Evolutionary conservation across 2,113 vertebrate genomes (phyloP), one percentile per base, ranked within the genome.

Genomic region (Malurus melanocephalus): DNA sequence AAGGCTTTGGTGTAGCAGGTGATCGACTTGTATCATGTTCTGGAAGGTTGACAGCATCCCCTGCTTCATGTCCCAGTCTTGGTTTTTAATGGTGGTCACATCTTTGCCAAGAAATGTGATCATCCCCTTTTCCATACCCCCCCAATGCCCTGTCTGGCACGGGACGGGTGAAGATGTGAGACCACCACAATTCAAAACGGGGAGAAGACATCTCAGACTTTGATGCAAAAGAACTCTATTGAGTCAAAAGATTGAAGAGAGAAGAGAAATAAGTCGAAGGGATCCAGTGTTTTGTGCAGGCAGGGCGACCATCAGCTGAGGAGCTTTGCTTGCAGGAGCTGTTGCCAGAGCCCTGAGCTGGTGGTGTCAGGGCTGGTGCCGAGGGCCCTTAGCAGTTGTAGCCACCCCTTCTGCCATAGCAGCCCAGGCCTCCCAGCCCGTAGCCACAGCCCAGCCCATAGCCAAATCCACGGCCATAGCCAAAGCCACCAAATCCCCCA

Each of bases 251-350:
- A 46, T 16, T 32, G 11, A 79, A n/a, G 27, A 80, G 22, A 7
- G 2, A 22, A 1, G 6, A n/a, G 18, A n/a, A 80, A 67, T 5
- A n/a, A 7, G 1, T 4, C 5, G 52, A 57, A 57, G 18, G 33
- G 13, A 59, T 42, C 14, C 2, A 18, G 11, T 6, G 22, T 8
- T 11, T 40, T 7, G 8, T 1, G 1, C 17, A 48, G 40, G 4
- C 4, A 48, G 11, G 16, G 13, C 0, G 0, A n/a, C 0, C 3
- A 67, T 4, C 3, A 27, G 8, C 14, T 0, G 2, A n/a, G 9
- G 23, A 3, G 0, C 3, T 28, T 43, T 28, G 3, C 11, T n/a
- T 22, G 38, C 35, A 28, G 38, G 5, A 23, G 23, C 30, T 64
- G 11, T 7, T 23, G 23, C 15, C 48, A 53, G 9, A 64, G 9